Evolutionary conservation across 2,797 vertebrate genomes (phyloP).

Genomic region (Discoglossus pictus): DNA sequence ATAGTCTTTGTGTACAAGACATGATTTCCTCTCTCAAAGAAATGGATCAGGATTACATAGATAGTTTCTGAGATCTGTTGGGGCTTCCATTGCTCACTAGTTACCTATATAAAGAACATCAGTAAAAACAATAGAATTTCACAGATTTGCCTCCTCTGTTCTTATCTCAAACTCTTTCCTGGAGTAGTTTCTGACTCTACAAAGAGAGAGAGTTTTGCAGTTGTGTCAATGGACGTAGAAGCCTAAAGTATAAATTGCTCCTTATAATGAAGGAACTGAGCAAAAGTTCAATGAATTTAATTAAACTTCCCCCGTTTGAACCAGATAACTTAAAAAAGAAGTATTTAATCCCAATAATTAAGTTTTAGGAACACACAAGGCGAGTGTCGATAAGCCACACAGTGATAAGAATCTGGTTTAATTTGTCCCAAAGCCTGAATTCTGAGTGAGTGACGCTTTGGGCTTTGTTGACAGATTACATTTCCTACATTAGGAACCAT

Average conservation of each 20-base stretch:
- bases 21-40: too few species aligned
- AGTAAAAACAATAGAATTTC: too few species aligned
- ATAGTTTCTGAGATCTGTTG: too few species aligned
- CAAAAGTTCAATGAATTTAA: conserved; percentile 44
- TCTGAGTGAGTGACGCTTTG: not conserved
- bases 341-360: conserved; percentile 49
- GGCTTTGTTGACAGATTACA: conserved; percentile 17
- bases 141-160: too few species aligned
- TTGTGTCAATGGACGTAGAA: conserved; percentile 4
- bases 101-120: too few species aligned
- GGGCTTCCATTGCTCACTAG: too few species aligned
- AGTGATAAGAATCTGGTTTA: conserved; percentile 43
- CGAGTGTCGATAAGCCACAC: conserved; percentile 35
- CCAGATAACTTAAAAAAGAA: conserved; percentile 46
- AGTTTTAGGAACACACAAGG: conserved; percentile 27
- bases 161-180: too few species aligned
- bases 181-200: too few species aligned
- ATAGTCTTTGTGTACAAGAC: too few species aligned
- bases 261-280: conserved; percentile 23
- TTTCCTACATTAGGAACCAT: not conserved
- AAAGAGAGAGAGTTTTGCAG: not conserved
- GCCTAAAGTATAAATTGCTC: conserved; percentile 10
- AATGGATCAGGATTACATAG: too few species aligned
- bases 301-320: conserved; percentile 37
- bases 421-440: conserved; percentile 42